A percentile compares a stretch with the other conserved stretches of the same genome.
These are phyloP conservation scores for Caenorhabditis becei DNA, from an alignment of 2,888 invertebrate species.

Conservation along the genomic window DNA sequence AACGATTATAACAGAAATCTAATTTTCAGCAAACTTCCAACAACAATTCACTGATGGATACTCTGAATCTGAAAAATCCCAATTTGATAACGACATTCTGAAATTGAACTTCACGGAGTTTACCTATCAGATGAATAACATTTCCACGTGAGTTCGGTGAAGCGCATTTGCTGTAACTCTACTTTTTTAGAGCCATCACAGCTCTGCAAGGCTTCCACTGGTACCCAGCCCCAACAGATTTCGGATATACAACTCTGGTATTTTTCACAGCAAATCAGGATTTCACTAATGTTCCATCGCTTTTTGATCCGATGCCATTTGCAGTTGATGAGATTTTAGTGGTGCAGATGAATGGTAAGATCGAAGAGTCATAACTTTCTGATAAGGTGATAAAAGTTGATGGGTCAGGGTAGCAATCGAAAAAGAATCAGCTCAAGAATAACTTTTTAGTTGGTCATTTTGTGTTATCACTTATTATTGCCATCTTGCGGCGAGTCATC, in stretches of 20 bases:
- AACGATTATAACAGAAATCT: too few species aligned
- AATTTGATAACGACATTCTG: slow-evolving; percentile 1
- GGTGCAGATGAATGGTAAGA: slow-evolving; percentile 17
- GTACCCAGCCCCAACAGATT: not conserved
- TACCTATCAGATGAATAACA: slow-evolving; percentile 4
- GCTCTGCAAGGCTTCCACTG: slow-evolving; percentile 4
- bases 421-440: not conserved
- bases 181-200: slow-evolving; percentile 14
- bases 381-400: not conserved
- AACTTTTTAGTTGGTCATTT: not conserved
- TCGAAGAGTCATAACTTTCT: not conserved
- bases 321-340: slow-evolving; percentile 15
- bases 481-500: too few species aligned
- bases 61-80: not conserved
- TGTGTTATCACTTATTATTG: not conserved
- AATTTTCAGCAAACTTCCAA: slow-evolving; percentile 5
- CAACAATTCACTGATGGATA: not conserved
- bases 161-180: not conserved
- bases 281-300: slow-evolving; percentile 12
- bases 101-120: not conserved
- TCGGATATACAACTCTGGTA: slow-evolving; percentile 12
- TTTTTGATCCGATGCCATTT: not conserved
- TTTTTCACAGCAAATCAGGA: slow-evolving; percentile 24
- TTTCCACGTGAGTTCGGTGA: slow-evolving; percentile 5
- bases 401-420: not conserved